A percentile compares a stretch with the other conserved stretches of the same genome.
These are phyloP conservation scores for Lasioglossum malachurum DNA, from an alignment of 2,888 invertebrate genomes.

Conservation along the genomic window DNA sequence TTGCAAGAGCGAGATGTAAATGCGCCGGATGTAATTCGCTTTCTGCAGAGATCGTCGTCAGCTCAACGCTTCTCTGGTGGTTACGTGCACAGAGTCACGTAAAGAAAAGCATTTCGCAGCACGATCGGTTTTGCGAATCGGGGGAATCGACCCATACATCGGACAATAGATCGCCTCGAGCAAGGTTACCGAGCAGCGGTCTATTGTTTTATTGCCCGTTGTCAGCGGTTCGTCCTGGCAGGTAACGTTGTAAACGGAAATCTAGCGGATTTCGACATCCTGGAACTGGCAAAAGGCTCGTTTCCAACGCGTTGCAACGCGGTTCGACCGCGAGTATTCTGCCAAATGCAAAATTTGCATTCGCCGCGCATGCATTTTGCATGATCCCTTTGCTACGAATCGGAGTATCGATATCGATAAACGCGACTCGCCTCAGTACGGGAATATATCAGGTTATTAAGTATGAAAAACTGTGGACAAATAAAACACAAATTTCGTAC, in stretches of 20 bases:
- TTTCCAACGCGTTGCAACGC: not conserved
- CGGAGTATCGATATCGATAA: constrained; percentile 16
- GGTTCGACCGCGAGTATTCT: not conserved
- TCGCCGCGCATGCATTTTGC: not conserved
- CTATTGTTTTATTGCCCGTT: constrained; percentile 27
- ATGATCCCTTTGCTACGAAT: not conserved
- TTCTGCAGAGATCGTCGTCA: not conserved
- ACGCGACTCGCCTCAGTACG: not conserved
- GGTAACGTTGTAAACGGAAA: constrained; percentile 16
- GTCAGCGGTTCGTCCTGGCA: not conserved
- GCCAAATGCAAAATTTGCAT: constrained; percentile 13
- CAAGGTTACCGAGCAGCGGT: not conserved
- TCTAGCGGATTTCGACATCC: not conserved
- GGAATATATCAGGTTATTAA: no score
- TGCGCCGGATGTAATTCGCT: not conserved
- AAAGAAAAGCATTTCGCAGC: no score
- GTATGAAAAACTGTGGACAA: no score
- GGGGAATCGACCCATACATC: not conserved
- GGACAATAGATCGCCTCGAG: not conserved
- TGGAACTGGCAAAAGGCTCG: not conserved
- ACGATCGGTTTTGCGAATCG: constrained; percentile 2
- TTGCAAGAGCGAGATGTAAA: not conserved
- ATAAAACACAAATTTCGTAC: no score
- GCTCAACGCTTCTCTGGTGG: not conserved
- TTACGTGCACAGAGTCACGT: not conserved